These are phyloP conservation scores for Acanthosepion lycidas DNA, from an alignment of 2,888 invertebrate genomes.

Conservation along the genomic window DNA sequence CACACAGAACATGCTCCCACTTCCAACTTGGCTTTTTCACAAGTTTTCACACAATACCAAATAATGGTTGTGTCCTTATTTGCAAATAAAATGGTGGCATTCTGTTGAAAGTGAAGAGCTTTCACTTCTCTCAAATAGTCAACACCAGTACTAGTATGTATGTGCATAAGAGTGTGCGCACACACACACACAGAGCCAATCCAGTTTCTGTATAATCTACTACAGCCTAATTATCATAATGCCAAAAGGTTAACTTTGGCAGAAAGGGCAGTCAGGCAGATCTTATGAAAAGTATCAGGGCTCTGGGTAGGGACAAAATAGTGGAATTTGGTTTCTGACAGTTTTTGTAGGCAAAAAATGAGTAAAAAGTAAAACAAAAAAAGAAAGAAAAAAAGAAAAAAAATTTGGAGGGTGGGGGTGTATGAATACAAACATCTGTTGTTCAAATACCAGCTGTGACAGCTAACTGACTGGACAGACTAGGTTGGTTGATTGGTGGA, in stretches of 20 bases:
- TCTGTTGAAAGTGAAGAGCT: neutral
- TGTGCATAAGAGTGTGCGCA: neutral
- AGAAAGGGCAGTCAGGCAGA: neutral
- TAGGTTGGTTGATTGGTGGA: neutral
- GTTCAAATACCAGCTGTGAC: conserved; percentile 22
- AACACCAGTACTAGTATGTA: neutral
- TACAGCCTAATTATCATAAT: neutral
- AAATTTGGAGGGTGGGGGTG: neutral
- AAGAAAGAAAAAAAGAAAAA: neutral
- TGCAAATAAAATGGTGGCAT: neutral
- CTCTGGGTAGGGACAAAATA: neutral
- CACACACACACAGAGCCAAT: neutral
- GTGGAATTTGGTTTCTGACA: neutral
- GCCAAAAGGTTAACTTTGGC: conserved; percentile 33
- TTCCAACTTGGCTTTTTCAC: neutral
- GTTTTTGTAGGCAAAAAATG: too few relatives aligned
- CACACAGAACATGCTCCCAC: neutral
- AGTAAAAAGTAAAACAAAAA: too few relatives aligned
- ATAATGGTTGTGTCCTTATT: neutral
- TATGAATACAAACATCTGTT: neutral
- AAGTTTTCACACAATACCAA: neutral
- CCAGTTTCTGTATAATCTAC: neutral
- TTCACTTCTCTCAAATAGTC: neutral
- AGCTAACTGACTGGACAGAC: neutral
- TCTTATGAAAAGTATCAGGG: neutral